A percentile compares a stretch with the other conserved stretches of the same genome.
These are phyloP conservation scores for Diogma glabrata DNA, from an alignment of 2,888 invertebrate species.

Conservation along the genomic window DNA sequence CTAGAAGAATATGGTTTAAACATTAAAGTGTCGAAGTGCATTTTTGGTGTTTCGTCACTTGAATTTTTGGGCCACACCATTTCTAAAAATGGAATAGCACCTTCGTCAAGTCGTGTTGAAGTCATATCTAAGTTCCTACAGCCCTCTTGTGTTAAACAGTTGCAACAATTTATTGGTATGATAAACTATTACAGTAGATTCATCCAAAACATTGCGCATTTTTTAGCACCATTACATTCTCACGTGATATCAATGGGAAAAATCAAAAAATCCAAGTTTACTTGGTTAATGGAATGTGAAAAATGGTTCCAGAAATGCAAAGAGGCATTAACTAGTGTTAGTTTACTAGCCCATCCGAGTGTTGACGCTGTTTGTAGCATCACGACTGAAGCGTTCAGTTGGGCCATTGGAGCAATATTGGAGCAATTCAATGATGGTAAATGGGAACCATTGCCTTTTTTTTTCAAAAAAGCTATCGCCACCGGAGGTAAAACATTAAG, in stretches of 20 bases:
- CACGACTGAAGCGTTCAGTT: neutral
- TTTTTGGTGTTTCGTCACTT: too few species aligned
- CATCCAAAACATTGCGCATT: neutral
- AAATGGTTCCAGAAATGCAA: neutral
- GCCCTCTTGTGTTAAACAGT: neutral
- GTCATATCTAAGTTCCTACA: too few species aligned
- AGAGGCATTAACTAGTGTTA: neutral
- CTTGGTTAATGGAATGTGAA: neutral
- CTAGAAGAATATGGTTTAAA: too few species aligned
- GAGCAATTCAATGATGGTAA: too few species aligned
- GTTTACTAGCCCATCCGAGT: neutral
- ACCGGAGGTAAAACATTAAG: too few species aligned
- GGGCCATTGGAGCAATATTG: neutral
- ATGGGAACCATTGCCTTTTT: too few species aligned
- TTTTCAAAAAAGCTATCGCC: too few species aligned
- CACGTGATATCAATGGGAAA: neutral
- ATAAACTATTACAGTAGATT: neutral
- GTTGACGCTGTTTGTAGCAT: neutral
- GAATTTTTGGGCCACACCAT: too few species aligned
- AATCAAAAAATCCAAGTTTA: neutral
- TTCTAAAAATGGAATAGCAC: too few species aligned
- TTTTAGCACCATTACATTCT: neutral
- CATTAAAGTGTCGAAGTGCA: too few species aligned
- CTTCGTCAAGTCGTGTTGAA: too few species aligned
- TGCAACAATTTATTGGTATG: neutral